phyloP scores from a whole-genome alignment of 1,140 invertebrate species.

The Drosophila arizonae region DNA sequence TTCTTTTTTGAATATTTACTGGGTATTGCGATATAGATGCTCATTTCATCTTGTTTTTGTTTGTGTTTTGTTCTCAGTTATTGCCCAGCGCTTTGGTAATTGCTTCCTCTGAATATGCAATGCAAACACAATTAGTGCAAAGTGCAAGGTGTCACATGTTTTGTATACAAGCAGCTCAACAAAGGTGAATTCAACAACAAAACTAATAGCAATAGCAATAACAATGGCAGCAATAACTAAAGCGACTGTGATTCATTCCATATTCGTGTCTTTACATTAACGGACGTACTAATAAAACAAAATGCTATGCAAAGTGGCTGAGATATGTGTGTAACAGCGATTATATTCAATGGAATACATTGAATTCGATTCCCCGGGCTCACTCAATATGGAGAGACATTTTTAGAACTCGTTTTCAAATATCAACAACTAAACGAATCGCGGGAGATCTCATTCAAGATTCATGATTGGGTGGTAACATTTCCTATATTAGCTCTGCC shows the following conservation, averaged over 20 bases:
- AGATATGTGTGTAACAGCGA: constrained; percentile 15
- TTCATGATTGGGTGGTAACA: neutral
- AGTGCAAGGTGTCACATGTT: constrained; percentile 71
- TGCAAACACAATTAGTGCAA: constrained; percentile 65
- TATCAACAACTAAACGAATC: neutral
- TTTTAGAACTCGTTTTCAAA: constrained; percentile 25
- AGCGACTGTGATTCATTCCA: constrained; percentile 53
- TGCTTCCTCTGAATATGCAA: constrained; percentile 34
- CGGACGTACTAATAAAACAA: constrained; percentile 41
- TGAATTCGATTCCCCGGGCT: constrained; percentile 12
- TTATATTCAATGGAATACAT: constrained; percentile 42
- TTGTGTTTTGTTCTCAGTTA: constrained; percentile 2
- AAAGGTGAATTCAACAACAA: constrained; percentile 11
- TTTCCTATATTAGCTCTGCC: neutral
- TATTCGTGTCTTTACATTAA: constrained; percentile 42
- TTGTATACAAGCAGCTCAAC: constrained; percentile 22
- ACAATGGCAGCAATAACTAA: constrained; percentile 1
- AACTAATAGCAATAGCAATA: constrained; percentile 3
- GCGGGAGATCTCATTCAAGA: neutral
- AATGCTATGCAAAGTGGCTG: constrained; percentile 48
- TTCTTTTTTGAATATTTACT: neutral
- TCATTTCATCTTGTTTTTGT: neutral
- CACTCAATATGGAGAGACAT: constrained; percentile 18
- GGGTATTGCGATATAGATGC: neutral
- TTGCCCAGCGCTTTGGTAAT: constrained; percentile 17